Base-by-base conservation (phyloP, 2,113 vertebrate species). In the Chinchilla lanigera region DNA sequence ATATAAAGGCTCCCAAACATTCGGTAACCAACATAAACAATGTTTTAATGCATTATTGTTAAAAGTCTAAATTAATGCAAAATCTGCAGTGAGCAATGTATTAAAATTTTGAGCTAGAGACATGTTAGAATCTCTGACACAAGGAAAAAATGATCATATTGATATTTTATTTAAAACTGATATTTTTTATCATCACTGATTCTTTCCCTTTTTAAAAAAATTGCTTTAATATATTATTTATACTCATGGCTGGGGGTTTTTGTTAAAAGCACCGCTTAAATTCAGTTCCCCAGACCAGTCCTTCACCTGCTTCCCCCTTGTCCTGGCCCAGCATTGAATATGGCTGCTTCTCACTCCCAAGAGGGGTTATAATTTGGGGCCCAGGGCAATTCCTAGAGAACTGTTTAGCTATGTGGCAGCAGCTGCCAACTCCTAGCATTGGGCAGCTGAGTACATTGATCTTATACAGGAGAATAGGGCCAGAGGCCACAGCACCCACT, bases 131-230 rank as follows among this genome's bases (percentile, higher is more conserved):
- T 58, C 28, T 89, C n/a, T 30, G 33, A 14, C 14, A n/a, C 75
- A 94, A 96, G 8, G 35, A 26, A 73, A 80, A 69, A 86, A 50
- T 11, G 1, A 5, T 63, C 26, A 71, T 19, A 71, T 2, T 83
- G 38, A 75, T 81, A 10, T 52, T 28, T 93, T 87, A 81, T 89
- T 93, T 94, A 75, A 82, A 91, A n/a, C 82, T 91, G 30, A 38
- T 75, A 88, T 80, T 92, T 92, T 94, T 92, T 50, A 44, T 85
- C 44, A 75, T 44, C 9, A 54, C 7, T 44, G 11, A 93, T 61
- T 63, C n/a, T 87, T 93, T 77, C 9, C 13, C 60, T 28, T 95
- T 96, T 93, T 87, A 0, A 90, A 75, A 88, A 94, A 85, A 93
- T 19, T 52, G 3, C 28, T 67, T 78, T 60, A 60, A 75, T 41